Base-by-base conservation (phyloP, 2,888 invertebrate genomes). In the Hypomecis punctinalis region DNA sequence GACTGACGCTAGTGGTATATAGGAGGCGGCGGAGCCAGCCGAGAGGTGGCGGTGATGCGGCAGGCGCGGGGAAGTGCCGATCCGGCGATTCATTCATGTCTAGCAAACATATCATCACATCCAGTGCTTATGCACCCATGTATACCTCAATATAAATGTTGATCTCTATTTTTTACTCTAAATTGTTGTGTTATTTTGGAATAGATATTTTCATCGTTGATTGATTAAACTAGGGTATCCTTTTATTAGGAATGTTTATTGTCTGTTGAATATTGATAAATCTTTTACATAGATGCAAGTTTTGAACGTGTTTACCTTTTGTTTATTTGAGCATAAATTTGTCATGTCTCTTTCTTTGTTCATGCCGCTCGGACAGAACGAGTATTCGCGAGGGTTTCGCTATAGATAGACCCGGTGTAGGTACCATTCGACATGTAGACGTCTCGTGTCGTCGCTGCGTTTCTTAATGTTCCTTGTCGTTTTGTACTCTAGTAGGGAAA, bases 311-410 rank as follows among this genome's bases (percentile, higher is more conserved):
- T 86, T 88, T 89, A 85, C 81, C 80, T 82, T 74, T 69, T 80
- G 76, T 84, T 86, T 86, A 83, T 77, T 76, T 73, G 73, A 74
- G 79, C 78, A 77, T 78, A 83, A 83, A 84, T 82, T 82, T 77
- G 72, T 83, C 64, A 80, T 82, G 82, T 85, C 80, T 52, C 52
- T 45, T 45, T 82, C 74, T 83, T 81, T 84, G 83, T 89, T 86
- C 85, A 85, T 77, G 92, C 92, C 81, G 90, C 91, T 84, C 77
- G 86, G 83, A 90, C 85, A 91, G 91, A 88, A 90, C 79, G 91
- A 87, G 80, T 89, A 87, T 78, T 84, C 88, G 85, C 88, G 90
- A 87, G 91, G 83, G 86, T 88, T 88, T 80, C 86, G 86, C 81
- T 86, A 88, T 89, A 91, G 91, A 89, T 91, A 91, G 89, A 85